Conservation (phyloP, 2,113 vertebrate species). For the Jaculus jaculus region DNA sequence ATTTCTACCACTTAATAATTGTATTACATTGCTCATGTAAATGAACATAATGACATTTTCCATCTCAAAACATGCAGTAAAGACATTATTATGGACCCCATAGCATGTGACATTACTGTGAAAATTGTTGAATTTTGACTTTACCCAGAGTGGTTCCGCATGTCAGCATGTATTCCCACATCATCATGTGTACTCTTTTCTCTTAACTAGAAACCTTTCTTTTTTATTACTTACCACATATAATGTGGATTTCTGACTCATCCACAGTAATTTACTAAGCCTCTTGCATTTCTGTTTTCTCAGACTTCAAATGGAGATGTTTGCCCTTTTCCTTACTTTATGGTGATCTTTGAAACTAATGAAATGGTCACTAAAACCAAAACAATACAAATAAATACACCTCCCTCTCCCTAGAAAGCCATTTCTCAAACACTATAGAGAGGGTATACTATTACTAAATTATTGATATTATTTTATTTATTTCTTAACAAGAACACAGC, state of each 20-base stretch:
- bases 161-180: neutral
- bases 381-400: neutral
- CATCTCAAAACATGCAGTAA: neutral
- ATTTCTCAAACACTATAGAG: neutral
- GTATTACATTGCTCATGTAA: neutral
- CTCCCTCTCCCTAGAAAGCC: neutral
- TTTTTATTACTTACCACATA: neutral
- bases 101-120: neutral
- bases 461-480: neutral
- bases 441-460: neutral
- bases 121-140: neutral
- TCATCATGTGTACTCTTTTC: neutral
- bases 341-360: constrained; percentile 20
- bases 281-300: neutral
- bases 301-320: constrained; percentile 1
- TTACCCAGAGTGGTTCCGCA: neutral
- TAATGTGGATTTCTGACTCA: constrained; percentile 21
- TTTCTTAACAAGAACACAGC: constrained; percentile 19
- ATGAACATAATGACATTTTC: neutral
- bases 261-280: neutral
- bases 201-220: neutral
- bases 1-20: neutral
- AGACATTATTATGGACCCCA: neutral
- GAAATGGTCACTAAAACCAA: neutral
- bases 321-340: neutral